These are phyloP conservation scores for Ypsolopha sequella DNA, from an alignment of 2,888 invertebrate species.

Conservation along the genomic window DNA sequence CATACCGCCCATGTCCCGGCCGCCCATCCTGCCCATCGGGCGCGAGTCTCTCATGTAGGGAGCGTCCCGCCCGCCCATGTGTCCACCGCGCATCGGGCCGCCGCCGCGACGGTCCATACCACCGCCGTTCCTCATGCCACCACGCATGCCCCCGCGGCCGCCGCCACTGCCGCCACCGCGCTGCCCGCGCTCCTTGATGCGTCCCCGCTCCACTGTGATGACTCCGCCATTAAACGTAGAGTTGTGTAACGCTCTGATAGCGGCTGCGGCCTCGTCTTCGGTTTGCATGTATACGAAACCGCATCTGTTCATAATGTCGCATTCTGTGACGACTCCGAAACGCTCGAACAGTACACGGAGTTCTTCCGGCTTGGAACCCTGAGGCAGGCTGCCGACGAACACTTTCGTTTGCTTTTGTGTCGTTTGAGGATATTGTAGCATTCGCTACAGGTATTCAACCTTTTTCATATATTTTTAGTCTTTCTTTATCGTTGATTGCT, in stretches of 20 bases:
- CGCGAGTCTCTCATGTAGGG: conserved; percentile 53
- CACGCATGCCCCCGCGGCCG: conserved; percentile 42
- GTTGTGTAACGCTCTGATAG: conserved; percentile 85
- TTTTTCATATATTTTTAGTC: too few species aligned
- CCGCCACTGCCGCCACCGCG: conserved; percentile 63
- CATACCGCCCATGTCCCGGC: conserved; percentile 35
- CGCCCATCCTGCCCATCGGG: conserved; percentile 23
- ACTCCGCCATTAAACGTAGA: conserved; percentile 85
- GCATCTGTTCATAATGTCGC: conserved; percentile 94
- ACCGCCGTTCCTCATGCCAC: conserved; percentile 54
- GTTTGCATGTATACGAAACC: conserved; percentile 94
- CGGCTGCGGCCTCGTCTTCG: conserved; percentile 83
- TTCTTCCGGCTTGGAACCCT: conserved; percentile 86
- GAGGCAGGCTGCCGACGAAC: conserved; percentile 93
- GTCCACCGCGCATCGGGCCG: conserved; percentile 36
- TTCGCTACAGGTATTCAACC: too few species aligned
- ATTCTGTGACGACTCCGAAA: conserved; percentile 91
- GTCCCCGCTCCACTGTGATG: conserved; percentile 87
- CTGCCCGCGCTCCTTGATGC: conserved; percentile 78
- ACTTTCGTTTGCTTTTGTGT: conserved; percentile 90
- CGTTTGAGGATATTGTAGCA: too few species aligned
- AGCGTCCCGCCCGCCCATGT: conserved; percentile 20
- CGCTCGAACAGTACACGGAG: conserved; percentile 86
- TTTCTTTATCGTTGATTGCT: too few species aligned
- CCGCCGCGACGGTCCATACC: conserved; percentile 44